phyloP scores from a whole-genome alignment of 2,888 invertebrate species.

The Horisme vitalbata region DNA sequence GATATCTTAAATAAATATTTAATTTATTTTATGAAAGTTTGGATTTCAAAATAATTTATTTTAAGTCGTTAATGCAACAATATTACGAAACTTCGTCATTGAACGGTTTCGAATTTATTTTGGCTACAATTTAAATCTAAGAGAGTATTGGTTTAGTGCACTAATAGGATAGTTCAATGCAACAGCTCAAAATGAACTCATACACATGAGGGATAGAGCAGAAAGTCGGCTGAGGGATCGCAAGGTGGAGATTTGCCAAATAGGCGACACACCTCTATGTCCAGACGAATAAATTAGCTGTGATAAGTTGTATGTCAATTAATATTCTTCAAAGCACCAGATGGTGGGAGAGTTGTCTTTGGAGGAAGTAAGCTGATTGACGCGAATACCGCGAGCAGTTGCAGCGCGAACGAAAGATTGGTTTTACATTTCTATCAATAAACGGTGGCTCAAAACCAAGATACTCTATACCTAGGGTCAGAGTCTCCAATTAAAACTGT shows the following conservation, averaged over 20 bases:
- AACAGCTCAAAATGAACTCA: conserved; percentile 34
- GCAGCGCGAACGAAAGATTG: too few species aligned
- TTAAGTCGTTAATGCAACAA: too few species aligned
- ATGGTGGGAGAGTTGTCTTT: conserved; percentile 61
- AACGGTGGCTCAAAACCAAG: too few species aligned
- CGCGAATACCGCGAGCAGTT: too few species aligned
- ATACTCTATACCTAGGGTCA: too few species aligned
- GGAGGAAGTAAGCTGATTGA: conserved; percentile 60
- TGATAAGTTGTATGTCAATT: conserved; percentile 82
- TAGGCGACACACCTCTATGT: conserved; percentile 72
- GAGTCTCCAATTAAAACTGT: too few species aligned
- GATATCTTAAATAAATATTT: too few species aligned
- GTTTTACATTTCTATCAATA: too few species aligned
- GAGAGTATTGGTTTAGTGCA: conserved; percentile 48
- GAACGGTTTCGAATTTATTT: conserved; percentile 68
- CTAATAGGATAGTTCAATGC: conserved; percentile 43
- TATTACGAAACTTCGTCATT: conserved; percentile 66
- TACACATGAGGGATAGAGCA: conserved; percentile 32
- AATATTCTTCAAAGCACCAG: conserved; percentile 82
- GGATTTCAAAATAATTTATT: too few species aligned
- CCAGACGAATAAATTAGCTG: conserved; percentile 80
- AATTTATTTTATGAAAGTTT: too few species aligned
- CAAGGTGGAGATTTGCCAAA: conserved; percentile 72
- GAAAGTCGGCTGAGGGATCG: conserved; percentile 32
- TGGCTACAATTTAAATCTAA: conserved; percentile 71